These are phyloP conservation scores for Elgaria multicarinata DNA, from an alignment of 2,113 vertebrate genomes.

Conservation along the genomic window DNA sequence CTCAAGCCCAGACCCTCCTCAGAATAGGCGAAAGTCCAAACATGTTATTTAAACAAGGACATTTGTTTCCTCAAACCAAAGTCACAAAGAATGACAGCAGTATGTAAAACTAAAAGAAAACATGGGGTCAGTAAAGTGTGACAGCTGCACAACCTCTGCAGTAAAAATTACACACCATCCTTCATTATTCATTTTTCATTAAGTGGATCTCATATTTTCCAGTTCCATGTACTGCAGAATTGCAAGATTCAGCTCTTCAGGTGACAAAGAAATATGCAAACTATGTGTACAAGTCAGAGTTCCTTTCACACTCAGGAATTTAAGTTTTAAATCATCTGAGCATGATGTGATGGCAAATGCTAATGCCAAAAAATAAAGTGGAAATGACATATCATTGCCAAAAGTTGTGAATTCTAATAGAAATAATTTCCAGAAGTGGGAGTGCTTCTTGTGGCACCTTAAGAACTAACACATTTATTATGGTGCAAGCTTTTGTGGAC, in stretches of 20 bases:
- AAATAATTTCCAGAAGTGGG: not conserved
- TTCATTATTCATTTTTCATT: slow-evolving; percentile 20
- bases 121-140: not conserved
- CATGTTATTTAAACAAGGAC: not conserved
- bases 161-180: not conserved
- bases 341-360: not conserved
- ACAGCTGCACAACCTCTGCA: not conserved
- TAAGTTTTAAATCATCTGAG: not conserved
- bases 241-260: not conserved
- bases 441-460: no score
- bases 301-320: not conserved
- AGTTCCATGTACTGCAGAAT: not conserved
- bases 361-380: not conserved
- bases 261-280: not conserved
- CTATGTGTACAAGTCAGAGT: not conserved
- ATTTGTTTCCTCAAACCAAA: not conserved
- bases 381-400: not conserved
- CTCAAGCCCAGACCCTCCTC: no score
- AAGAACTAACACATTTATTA: no score
- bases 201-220: not conserved
- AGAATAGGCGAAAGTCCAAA: not conserved
- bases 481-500: no score
- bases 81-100: slow-evolving; percentile 6
- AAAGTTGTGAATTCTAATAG: not conserved
- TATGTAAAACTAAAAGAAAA: slow-evolving; percentile 16